These are phyloP conservation scores for Danio albolineatus DNA, from an alignment of 2,797 vertebrate species.

Conservation along the genomic window DNA sequence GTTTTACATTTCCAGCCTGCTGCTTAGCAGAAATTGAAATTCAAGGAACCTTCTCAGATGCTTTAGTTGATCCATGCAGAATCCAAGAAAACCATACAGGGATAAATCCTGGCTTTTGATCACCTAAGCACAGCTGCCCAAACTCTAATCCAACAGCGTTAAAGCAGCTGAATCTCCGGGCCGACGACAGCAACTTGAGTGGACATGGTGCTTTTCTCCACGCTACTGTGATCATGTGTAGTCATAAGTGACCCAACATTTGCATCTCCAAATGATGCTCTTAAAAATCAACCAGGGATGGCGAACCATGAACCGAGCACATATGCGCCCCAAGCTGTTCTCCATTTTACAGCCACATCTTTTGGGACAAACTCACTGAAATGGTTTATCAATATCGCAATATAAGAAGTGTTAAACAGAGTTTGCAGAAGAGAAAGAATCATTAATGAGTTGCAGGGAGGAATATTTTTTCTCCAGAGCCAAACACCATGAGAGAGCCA, in stretches of 20 bases:
- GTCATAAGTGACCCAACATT: conserved; percentile 52
- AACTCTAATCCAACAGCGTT: conserved; percentile 58
- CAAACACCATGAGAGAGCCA: conserved; percentile 54
- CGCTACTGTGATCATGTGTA: conserved; percentile 40
- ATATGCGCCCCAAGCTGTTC: not conserved
- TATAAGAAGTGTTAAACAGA: conserved; percentile 44
- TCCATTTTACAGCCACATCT: not conserved
- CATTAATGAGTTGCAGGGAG: conserved; percentile 50
- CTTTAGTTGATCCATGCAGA: conserved; percentile 55
- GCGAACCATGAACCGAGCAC: conserved; percentile 8
- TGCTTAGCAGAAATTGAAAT: conserved; percentile 59
- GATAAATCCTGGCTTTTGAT: conserved; percentile 46
- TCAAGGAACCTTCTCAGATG: conserved; percentile 56
- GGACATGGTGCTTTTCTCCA: conserved; percentile 38
- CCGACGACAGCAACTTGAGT: conserved; percentile 8
- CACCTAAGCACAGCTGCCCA: conserved; percentile 53
- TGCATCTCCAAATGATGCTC: conserved; percentile 48
- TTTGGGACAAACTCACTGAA: conserved; percentile 8
- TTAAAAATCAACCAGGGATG: conserved; percentile 36
- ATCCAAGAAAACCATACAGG: conserved; percentile 42
- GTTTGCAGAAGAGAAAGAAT: conserved; percentile 57
- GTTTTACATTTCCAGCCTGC: conserved; percentile 52
- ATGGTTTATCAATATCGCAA: conserved; percentile 44
- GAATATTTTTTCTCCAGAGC: conserved; percentile 57
- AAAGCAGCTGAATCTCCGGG: conserved; percentile 45